Evolutionary conservation across 2,888 invertebrate species (phyloP).

Genomic region (Microctonus brassicae): DNA sequence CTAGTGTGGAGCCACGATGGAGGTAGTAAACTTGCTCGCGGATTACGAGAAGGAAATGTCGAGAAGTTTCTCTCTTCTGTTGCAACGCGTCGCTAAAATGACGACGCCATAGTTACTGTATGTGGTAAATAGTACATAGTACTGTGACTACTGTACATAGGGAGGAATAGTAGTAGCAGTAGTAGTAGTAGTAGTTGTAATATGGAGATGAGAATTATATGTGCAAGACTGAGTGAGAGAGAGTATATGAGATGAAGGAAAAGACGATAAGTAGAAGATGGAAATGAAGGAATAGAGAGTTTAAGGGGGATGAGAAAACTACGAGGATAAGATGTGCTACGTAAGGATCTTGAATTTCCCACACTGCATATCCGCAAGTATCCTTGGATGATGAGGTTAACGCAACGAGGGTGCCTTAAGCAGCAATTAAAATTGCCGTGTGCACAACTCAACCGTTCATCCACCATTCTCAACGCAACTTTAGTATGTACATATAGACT

Average conservation of each 20-base stretch:
- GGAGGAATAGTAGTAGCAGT: no score
- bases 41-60: conserved; percentile 55
- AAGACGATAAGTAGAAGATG: neutral
- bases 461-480: conserved; percentile 11
- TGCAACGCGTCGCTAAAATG: conserved; percentile 43
- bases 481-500: no score
- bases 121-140: conserved; percentile 8
- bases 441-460: conserved; percentile 32
- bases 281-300: neutral
- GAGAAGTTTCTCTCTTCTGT: conserved; percentile 49
- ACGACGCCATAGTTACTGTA: conserved; percentile 35
- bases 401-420: conserved; percentile 55
- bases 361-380: conserved; percentile 17
- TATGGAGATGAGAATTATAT: neutral
- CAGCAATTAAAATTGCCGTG: conserved; percentile 61
- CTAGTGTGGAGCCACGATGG: conserved; percentile 57
- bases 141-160: no score
- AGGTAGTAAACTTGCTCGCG: conserved; percentile 59
- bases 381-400: conserved; percentile 47
- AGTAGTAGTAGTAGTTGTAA: no score
- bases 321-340: conserved; percentile 16
- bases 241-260: no score
- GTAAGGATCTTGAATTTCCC: conserved; percentile 24
- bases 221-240: conserved; percentile 18
- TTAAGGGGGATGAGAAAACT: conserved; percentile 2